phyloP scores from a whole-genome alignment of 2,888 invertebrate genomes.

The Brassicogethes aeneus region DNA sequence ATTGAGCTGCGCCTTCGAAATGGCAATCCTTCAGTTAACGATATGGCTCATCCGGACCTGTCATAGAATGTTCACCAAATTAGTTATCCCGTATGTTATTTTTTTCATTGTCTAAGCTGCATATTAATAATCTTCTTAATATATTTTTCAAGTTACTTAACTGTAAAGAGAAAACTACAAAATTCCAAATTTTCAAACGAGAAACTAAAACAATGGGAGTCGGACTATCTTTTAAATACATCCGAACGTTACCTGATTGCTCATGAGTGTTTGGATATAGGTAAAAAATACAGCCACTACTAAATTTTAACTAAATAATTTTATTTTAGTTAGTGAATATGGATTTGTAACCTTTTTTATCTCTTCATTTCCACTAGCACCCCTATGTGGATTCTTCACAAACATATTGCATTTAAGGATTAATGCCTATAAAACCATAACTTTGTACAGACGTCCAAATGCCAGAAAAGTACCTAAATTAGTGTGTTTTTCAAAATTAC shows the following conservation, averaged over 20 bases:
- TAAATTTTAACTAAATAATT: background rate
- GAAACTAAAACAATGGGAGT: slow-evolving; percentile 29
- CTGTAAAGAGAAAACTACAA: no score
- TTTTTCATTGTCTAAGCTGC: no score
- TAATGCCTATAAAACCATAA: slow-evolving; percentile 26
- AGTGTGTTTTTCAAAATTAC: background rate
- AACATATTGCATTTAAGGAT: slow-evolving; percentile 51
- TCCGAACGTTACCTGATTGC: slow-evolving; percentile 30
- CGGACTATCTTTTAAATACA: slow-evolving; percentile 30
- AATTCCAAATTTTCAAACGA: background rate
- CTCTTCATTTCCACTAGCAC: slow-evolving; percentile 57
- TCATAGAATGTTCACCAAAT: no score
- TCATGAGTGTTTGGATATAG: slow-evolving; percentile 29
- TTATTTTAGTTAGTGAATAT: slow-evolving; percentile 50
- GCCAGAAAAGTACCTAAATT: slow-evolving; percentile 8
- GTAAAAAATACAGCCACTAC: no score
- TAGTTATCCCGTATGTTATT: no score
- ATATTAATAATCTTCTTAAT: no score
- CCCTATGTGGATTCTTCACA: slow-evolving; percentile 52
- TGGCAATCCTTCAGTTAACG: background rate
- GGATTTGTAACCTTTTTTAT: slow-evolving; percentile 59
- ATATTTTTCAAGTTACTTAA: no score
- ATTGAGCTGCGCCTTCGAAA: background rate
- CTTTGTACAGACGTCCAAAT: slow-evolving; percentile 5
- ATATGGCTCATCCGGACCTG: background rate